Conservation (phyloP, 1,140 invertebrate genomes). For the Drosophila elegans region DNA sequence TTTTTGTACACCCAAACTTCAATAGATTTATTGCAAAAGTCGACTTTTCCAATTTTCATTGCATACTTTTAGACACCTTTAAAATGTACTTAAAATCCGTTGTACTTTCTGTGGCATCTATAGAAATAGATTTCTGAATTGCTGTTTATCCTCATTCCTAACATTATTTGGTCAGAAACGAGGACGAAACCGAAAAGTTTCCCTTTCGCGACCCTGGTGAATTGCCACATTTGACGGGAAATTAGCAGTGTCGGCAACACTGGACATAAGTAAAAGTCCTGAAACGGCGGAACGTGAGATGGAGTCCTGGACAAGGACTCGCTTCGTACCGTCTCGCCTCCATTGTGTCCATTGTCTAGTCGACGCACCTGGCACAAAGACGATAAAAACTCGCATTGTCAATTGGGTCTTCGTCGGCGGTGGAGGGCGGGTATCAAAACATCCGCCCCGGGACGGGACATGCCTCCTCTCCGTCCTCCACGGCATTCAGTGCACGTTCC, state of each 20-base stretch:
- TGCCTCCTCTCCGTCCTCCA: neutral
- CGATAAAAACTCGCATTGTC: conserved; percentile 22
- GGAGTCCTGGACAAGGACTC: conserved; percentile 4
- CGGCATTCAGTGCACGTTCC: conserved; percentile 68
- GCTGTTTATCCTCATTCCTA: too few relatives aligned
- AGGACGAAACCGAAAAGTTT: neutral
- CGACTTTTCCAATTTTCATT: too few relatives aligned
- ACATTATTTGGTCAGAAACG: too few relatives aligned
- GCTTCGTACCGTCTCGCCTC: neutral
- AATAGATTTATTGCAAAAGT: too few relatives aligned
- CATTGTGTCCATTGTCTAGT: conserved; percentile 10
- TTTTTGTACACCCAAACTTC: too few relatives aligned
- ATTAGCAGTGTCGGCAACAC: neutral
- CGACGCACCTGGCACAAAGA: conserved; percentile 19
- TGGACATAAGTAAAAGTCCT: neutral
- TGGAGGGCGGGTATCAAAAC: conserved; percentile 17
- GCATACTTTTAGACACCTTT: too few relatives aligned
- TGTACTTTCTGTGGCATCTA: too few relatives aligned
- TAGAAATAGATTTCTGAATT: too few relatives aligned
- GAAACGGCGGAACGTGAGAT: neutral
- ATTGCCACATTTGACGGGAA: conserved; percentile 3
- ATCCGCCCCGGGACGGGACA: conserved; percentile 1
- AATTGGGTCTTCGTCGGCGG: neutral
- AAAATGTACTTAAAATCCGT: too few relatives aligned
- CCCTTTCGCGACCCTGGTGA: neutral